Conservation (phyloP, 2,797 vertebrate species). For the Anabacerthia variegaticeps region DNA sequence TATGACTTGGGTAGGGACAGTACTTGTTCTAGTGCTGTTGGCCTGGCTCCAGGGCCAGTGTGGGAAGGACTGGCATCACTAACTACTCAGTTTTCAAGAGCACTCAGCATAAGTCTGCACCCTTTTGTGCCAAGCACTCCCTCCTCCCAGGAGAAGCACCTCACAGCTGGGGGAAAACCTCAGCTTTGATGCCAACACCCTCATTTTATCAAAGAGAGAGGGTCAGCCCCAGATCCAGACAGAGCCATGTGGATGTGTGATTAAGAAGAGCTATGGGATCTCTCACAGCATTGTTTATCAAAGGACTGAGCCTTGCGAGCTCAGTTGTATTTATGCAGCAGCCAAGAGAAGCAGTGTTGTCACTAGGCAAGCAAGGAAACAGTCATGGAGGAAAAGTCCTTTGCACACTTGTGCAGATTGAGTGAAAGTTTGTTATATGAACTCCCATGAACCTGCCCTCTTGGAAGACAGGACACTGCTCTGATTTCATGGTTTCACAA, state of each 20-base stretch:
- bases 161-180: background rate
- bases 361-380: background rate
- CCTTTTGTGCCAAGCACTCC: background rate
- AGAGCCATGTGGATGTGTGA: background rate
- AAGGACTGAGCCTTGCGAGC: background rate
- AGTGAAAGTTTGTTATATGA: background rate
- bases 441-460: background rate
- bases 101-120: background rate
- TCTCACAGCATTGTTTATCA: background rate
- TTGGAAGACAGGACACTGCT: background rate
- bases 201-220: background rate
- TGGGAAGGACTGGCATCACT: background rate
- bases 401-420: background rate
- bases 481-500: background rate
- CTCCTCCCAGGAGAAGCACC: background rate
- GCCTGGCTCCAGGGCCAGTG: background rate
- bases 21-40: background rate
- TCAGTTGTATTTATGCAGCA: background rate
- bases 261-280: background rate
- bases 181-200: background rate
- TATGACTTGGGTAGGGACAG: background rate
- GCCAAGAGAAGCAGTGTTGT: background rate
- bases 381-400: background rate
- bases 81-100: background rate
- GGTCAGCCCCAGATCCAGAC: background rate